These are phyloP conservation scores for Caenorhabditis wallacei DNA, from an alignment of 2,888 invertebrate species.

Conservation along the genomic window DNA sequence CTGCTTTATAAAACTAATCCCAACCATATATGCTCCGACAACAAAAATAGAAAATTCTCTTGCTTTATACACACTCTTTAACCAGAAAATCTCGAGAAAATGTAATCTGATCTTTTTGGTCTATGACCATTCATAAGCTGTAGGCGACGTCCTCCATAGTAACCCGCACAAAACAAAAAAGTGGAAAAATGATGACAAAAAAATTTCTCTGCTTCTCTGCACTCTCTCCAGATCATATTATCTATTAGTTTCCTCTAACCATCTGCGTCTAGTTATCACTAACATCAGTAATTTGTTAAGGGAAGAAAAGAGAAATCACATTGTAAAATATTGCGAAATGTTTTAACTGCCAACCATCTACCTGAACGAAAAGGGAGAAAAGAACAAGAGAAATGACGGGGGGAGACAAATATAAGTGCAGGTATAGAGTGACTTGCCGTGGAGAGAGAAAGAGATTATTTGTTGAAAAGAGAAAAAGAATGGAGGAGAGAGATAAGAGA, in stretches of 20 bases:
- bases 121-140: background rate
- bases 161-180: background rate
- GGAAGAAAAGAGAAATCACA: background rate
- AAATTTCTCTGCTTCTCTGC: constrained; percentile 15
- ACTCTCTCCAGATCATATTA: constrained; percentile 10
- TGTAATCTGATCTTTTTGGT: constrained; percentile 14
- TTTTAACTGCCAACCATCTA: background rate
- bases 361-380: constrained; percentile 8
- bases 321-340: constrained; percentile 39
- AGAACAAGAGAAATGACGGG: constrained; percentile 4
- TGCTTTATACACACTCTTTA: background rate
- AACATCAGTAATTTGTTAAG: constrained; percentile 8
- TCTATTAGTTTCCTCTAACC: background rate
- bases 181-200: constrained; percentile 37
- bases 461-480: background rate
- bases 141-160: background rate
- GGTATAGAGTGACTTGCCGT: background rate
- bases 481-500: constrained; percentile 1
- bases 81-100: background rate
- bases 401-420: constrained; percentile 31
- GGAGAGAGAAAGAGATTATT: constrained; percentile 9
- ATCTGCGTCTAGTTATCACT: background rate
- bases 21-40: too few species aligned
- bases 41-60: too few species aligned
- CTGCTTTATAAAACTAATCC: too few species aligned